Evolutionary conservation across 2,888 invertebrate genomes (phyloP).

Genomic region (Agrotis ipsilon): DNA sequence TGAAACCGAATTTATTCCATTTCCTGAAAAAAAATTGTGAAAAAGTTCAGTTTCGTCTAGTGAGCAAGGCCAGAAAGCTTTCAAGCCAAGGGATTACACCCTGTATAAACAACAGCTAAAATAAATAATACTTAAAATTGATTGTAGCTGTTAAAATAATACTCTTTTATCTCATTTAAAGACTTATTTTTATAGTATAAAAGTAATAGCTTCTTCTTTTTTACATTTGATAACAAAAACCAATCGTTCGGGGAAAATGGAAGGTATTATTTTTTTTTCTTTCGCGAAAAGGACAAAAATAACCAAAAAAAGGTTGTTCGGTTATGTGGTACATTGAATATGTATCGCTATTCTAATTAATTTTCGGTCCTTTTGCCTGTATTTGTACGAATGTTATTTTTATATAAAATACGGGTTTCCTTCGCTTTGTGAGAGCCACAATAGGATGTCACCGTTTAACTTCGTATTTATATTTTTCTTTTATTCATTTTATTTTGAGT

Average conservation of each 20-base stretch:
- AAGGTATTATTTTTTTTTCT: constrained; percentile 8
- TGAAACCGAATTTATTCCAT: no score
- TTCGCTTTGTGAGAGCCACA: constrained; percentile 39
- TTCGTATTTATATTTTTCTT: constrained; percentile 9
- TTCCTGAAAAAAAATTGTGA: no score
- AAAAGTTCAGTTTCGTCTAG: no score
- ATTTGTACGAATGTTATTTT: constrained; percentile 31
- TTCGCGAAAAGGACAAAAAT: constrained; percentile 11
- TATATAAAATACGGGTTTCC: constrained; percentile 23
- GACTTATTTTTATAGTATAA: background rate
- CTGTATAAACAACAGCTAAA: no score
- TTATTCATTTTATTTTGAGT: background rate
- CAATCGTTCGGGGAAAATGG: background rate
- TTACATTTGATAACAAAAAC: constrained; percentile 1
- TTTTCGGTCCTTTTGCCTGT: constrained; percentile 16
- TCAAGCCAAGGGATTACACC: no score
- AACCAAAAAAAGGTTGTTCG: constrained; percentile 18
- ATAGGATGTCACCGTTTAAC: constrained; percentile 18
- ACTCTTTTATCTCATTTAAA: no score
- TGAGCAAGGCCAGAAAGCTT: no score
- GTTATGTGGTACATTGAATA: constrained; percentile 22
- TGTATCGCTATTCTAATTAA: constrained; percentile 45
- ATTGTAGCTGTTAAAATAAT: no score
- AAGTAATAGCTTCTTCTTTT: background rate
- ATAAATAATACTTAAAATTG: no score